Percentiles rank a stretch among this genome's conserved stretches.
Conservation (phyloP, 1,140 invertebrate genomes). For the Cherax destructor region DNA sequence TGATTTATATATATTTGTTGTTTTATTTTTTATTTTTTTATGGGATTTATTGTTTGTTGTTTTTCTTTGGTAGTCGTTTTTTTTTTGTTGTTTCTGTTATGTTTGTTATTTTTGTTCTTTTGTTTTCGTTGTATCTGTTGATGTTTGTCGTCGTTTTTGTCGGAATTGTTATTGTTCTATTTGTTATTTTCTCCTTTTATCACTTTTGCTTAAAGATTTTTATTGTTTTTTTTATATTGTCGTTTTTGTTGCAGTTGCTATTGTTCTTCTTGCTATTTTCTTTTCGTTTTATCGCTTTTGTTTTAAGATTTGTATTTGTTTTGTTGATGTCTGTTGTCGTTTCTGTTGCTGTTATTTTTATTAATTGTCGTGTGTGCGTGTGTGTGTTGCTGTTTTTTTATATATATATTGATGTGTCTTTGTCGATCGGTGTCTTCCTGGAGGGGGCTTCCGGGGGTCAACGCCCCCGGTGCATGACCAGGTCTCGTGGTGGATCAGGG, state of each 20-base stretch:
- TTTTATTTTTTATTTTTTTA: background rate
- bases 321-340: background rate
- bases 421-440: background rate
- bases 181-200: too few species aligned
- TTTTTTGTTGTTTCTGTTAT: background rate
- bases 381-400: background rate
- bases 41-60: background rate
- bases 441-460: too few species aligned
- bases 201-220: too few species aligned
- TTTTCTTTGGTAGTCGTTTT: background rate
- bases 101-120: background rate
- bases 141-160: background rate
- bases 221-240: background rate
- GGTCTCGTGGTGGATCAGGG: too few species aligned
- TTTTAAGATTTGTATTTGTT: background rate
- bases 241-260: background rate
- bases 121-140: conserved; percentile 3
- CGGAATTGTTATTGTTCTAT: too few species aligned
- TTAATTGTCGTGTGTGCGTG: background rate
- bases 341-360: background rate
- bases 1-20: too few species aligned
- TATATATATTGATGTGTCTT: background rate
- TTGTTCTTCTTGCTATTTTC: background rate
- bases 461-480: too few species aligned
- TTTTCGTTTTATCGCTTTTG: background rate